These are phyloP conservation scores for Anolis sagrei DNA, from an alignment of 2,113 vertebrate species.

Conservation along the genomic window DNA sequence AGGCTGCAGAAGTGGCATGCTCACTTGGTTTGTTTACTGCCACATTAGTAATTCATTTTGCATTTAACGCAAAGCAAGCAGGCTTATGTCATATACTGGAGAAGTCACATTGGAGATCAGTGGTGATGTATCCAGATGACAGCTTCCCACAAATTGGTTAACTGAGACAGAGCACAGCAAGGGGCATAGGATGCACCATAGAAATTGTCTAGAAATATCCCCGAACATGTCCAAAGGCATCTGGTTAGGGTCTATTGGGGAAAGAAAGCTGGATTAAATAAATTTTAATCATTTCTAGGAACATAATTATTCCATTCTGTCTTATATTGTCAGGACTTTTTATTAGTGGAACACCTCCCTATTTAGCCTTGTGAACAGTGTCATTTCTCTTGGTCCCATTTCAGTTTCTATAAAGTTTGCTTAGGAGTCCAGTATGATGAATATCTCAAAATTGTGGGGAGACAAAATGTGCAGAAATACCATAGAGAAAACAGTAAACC, in stretches of 20 bases:
- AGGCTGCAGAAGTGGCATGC: background rate
- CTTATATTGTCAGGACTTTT: background rate
- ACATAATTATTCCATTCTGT: background rate
- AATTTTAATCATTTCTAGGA: background rate
- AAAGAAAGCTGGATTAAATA: background rate
- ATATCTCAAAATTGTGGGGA: background rate
- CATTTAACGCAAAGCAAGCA: background rate
- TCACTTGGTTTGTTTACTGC: background rate
- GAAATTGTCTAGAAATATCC: background rate
- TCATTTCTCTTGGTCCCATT: background rate
- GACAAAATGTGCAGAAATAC: background rate
- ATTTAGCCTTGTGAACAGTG: background rate
- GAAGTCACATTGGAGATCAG: background rate
- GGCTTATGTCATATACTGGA: background rate
- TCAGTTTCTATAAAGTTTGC: background rate
- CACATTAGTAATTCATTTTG: background rate
- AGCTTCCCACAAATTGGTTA: background rate
- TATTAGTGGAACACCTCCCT: background rate
- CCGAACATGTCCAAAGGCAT: background rate
- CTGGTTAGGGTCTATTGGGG: background rate
- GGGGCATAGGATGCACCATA: background rate
- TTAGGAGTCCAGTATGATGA: too few relatives aligned
- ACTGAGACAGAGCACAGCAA: background rate
- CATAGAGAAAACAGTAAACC: background rate
- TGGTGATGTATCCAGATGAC: background rate